phyloP scores from a whole-genome alignment of 2,797 vertebrate species.

The Pipistrellus pygmaeus region DNA sequence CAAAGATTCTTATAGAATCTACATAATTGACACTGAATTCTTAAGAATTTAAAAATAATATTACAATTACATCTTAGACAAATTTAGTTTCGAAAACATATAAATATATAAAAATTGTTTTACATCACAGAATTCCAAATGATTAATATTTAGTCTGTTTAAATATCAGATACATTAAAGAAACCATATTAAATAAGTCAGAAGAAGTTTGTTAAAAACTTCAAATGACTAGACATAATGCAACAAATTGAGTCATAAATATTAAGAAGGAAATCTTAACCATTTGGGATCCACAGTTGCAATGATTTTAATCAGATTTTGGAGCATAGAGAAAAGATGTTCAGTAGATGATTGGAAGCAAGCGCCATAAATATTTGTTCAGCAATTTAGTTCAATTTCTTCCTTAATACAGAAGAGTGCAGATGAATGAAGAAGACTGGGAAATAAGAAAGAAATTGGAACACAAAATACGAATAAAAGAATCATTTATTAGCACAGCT shows the following conservation, averaged over 20 bases:
- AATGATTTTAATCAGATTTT: neutral
- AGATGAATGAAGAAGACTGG: neutral
- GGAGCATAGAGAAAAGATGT: neutral
- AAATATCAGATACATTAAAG: neutral
- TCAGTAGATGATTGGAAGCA: neutral
- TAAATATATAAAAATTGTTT: neutral
- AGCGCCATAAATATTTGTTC: neutral
- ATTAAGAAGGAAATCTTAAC: neutral
- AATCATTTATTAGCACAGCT: conserved; percentile 41
- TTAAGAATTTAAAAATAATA: neutral
- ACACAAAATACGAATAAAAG: conserved; percentile 34
- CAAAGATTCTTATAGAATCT: neutral
- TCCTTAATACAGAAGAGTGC: neutral
- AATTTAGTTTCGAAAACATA: neutral
- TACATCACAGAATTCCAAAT: neutral
- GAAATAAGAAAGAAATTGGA: conserved; percentile 65
- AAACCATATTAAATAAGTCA: neutral
- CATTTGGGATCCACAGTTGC: neutral
- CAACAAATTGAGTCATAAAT: neutral
- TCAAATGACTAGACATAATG: neutral
- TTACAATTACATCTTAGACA: neutral
- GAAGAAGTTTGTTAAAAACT: neutral
- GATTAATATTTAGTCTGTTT: neutral
- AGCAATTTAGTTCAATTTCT: conserved; percentile 55
- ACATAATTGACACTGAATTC: neutral